A percentile compares a stretch with the other conserved stretches of the same genome.
Evolutionary conservation across 2,113 vertebrate genomes (phyloP).

Genomic region (Saccopteryx leptura): DNA sequence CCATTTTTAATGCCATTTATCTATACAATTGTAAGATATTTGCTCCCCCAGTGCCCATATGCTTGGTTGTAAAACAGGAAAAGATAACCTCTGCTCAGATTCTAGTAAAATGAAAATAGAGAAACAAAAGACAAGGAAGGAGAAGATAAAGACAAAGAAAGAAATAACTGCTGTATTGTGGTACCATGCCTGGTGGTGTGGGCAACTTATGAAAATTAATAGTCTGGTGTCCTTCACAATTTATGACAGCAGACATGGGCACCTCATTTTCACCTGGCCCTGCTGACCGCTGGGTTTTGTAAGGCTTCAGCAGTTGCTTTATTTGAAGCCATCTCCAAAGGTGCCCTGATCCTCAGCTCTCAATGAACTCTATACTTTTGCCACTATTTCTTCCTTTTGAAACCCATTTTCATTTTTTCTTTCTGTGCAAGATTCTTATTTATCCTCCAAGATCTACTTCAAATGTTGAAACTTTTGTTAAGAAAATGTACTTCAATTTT

Average conservation of each 20-base stretch:
- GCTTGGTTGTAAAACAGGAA: neutral
- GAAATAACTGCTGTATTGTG: neutral
- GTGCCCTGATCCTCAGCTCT: fast-evolving
- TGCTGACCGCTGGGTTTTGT: neutral
- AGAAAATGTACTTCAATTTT: neutral
- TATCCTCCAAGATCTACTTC: neutral
- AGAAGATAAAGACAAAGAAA: neutral
- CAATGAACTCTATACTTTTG: neutral
- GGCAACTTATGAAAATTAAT: neutral
- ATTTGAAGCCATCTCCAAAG: neutral
- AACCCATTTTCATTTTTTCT: neutral
- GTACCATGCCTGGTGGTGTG: neutral
- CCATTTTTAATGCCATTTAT: neutral
- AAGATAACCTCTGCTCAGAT: neutral
- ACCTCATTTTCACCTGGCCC: neutral
- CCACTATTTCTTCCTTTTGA: neutral
- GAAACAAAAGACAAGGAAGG: neutral
- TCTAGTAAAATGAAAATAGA: neutral
- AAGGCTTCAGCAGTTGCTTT: neutral
- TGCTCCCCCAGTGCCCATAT: neutral
- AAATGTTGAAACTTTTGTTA: neutral
- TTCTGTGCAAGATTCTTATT: neutral
- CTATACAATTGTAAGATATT: neutral
- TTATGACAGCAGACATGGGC: too few relatives aligned
- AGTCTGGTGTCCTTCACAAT: neutral